Percentiles rank a stretch among this genome's conserved stretches.
Conservation (phyloP, 2,888 invertebrate species). For the Apoda limacodes region DNA sequence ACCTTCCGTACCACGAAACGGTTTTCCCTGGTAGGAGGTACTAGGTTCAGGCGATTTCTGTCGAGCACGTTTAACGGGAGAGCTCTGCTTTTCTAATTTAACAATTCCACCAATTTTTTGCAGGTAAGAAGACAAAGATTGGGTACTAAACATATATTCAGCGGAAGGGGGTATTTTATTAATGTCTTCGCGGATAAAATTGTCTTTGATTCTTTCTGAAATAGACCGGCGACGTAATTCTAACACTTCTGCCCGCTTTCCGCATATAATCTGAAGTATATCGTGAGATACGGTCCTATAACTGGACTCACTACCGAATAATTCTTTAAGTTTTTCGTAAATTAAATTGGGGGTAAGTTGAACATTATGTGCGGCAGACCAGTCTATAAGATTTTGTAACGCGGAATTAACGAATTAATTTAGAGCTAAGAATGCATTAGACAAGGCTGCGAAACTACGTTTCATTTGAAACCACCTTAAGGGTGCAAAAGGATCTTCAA, state of each 20-base stretch:
- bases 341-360: slow-evolving; percentile 7
- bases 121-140: slow-evolving; percentile 1
- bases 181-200: slow-evolving; percentile 5
- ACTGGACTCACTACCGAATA: no score
- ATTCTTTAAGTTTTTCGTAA: slow-evolving; percentile 12
- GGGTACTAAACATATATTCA: slow-evolving; percentile 8
- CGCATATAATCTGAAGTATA: slow-evolving; percentile 13
- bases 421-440: slow-evolving; percentile 16
- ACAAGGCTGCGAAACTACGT: slow-evolving; percentile 16
- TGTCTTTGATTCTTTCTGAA: slow-evolving; percentile 4
- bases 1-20: no score
- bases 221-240: slow-evolving; percentile 6
- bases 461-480: slow-evolving; percentile 12
- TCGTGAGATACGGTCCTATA: slow-evolving; percentile 12
- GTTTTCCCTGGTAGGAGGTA: no score
- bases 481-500: slow-evolving; percentile 6
- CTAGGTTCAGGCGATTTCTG: slow-evolving; percentile 1
- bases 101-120: slow-evolving; percentile 6
- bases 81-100: slow-evolving; percentile 1
- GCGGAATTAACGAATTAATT: slow-evolving; percentile 11
- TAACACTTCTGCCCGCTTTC: slow-evolving; percentile 12
- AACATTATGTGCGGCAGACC: slow-evolving; percentile 4
- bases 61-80: not conserved
- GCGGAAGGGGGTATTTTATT: slow-evolving; percentile 5
- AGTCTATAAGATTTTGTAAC: slow-evolving; percentile 9